phyloP scores from a whole-genome alignment of 2,113 vertebrate species.

The Ochotona princeps region DNA sequence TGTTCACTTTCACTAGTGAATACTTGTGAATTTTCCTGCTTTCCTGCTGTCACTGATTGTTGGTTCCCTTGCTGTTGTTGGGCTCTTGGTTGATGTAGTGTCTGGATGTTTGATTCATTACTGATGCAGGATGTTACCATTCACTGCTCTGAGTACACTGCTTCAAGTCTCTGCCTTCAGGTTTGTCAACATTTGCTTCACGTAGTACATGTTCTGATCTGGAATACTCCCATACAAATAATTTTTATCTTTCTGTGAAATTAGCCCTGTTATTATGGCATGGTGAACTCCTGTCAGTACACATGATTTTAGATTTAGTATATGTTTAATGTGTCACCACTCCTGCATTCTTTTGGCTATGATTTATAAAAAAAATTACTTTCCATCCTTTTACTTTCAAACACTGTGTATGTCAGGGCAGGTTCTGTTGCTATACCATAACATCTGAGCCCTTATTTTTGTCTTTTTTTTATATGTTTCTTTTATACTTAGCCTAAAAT shows the following conservation, averaged over 20 bases:
- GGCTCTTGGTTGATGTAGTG: too few relatives aligned
- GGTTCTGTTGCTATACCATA: too few relatives aligned
- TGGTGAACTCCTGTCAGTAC: neutral
- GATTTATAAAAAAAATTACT: neutral
- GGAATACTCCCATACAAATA: neutral
- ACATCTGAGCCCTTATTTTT: neutral
- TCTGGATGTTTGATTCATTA: neutral
- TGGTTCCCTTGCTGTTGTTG: neutral
- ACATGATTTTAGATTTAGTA: neutral
- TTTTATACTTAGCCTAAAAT: neutral
- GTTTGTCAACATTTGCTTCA: neutral
- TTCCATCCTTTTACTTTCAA: neutral
- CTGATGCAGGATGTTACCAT: neutral
- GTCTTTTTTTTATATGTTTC: neutral
- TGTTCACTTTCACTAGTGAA: neutral
- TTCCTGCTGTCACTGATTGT: neutral
- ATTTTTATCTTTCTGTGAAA: neutral
- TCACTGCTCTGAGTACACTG: neutral
- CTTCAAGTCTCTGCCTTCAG: neutral
- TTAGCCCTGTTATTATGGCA: neutral
- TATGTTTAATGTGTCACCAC: neutral
- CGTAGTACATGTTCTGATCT: neutral
- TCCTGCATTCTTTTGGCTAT: neutral
- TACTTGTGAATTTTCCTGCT: neutral
- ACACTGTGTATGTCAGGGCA: neutral